Base-by-base conservation (phyloP, 2,888 invertebrate genomes). In the Drosophila putrida region DNA sequence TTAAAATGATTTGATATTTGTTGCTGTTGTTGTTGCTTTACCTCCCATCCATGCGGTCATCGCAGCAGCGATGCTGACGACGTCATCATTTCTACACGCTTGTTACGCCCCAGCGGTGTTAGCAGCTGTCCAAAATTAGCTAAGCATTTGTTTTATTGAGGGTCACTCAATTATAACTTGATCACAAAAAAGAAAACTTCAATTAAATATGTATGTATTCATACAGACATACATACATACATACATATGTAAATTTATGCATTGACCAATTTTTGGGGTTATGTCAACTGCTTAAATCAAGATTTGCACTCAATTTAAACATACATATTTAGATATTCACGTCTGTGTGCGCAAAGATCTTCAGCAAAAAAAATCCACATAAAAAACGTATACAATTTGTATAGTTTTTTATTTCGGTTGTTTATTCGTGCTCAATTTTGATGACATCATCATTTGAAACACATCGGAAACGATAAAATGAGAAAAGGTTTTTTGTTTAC, bases 101-200 rank as follows among this genome's bases (percentile, higher is more conserved):
- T 80, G 80, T 80, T 80, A 80, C 80, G 80, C 75, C 78, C 80
- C 77, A 79, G 77, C 72, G 63, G 53, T 53, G 65, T 6, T 31
- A n/a, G 59, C 64, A 71, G 71, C 51, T 69, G 43, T 74, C 74
- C 50, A 54, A 69, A 69, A 69, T 73, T 57, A 61, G 51, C 61
- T 25, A 35, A 44, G 69, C 58, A 53, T 65, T 66, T 71, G 50
- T 47, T 46, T 55, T 39, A 57, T 62, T 65, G 59, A 70, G 53
- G 60, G 65, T 58, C 68, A 57, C n/a, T n/a, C 62, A 70, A 46
- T 46, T 36, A 72, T 63, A 72, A 72, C 53, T 58, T 72, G 51
- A 46, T 63, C 71, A 36, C 31, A 65, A 68, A 20, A 20, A 20
- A 1, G 20, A 20, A 20, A 60, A 61, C 41, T 55, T 36, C 61